Evolutionary conservation across 2,797 vertebrate species (phyloP).

Genomic region (Argya squamiceps): DNA sequence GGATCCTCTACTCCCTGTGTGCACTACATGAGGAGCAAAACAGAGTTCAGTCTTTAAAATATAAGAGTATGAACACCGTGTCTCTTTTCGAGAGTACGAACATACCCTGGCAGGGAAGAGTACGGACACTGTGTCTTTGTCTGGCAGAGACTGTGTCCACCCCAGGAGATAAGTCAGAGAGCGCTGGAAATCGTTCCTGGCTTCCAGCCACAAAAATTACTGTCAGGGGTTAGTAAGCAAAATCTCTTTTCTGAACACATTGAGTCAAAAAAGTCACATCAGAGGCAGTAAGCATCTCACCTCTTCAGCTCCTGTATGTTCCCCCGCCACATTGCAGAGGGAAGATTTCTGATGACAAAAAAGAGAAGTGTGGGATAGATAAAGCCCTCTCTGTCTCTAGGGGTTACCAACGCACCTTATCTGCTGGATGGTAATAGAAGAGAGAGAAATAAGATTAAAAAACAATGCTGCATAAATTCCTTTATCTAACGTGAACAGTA

Average conservation of each 20-base stretch:
- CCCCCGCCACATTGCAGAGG: neutral
- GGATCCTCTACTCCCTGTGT: neutral
- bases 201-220: conserved; percentile 12
- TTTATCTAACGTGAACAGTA: neutral
- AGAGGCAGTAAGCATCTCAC: neutral
- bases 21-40: neutral
- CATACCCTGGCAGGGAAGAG: neutral
- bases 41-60: neutral
- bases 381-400: neutral
- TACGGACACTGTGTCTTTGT: neutral
- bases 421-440: neutral
- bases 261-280: neutral
- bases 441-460: neutral
- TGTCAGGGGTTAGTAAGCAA: conserved; percentile 5
- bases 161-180: neutral
- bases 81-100: neutral
- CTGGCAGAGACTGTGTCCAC: neutral
- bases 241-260: neutral
- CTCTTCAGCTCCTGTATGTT: neutral
- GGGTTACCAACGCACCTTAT: neutral
- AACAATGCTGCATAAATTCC: neutral
- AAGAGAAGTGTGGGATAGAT: neutral
- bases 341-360: neutral
- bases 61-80: neutral
- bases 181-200: neutral